Percentiles rank a stretch among this genome's conserved stretches.
phyloP scores from a whole-genome alignment of 2,888 invertebrate genomes.

The Amphipoea oculea region DNA sequence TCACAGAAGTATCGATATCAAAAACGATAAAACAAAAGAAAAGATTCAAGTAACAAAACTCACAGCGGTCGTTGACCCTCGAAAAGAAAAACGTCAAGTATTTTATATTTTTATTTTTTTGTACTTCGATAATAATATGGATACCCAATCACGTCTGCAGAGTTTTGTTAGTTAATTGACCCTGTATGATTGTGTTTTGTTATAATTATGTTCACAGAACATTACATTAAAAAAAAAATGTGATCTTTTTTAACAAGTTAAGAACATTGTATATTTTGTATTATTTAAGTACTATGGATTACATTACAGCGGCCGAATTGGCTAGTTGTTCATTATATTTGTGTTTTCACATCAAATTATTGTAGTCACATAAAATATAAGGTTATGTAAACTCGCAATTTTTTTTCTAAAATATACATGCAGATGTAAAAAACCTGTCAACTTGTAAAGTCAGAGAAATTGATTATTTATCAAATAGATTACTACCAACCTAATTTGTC shows the following conservation, averaged over 20 bases:
- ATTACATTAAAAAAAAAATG: no score
- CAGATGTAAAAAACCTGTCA: not conserved
- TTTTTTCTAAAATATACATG: not conserved
- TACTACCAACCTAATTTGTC: not conserved
- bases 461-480: not conserved
- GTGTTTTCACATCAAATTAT: slow-evolving; percentile 49
- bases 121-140: no score
- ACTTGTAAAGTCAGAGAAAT: not conserved
- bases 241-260: not conserved
- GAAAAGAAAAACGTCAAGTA: not conserved
- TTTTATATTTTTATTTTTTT: not conserved
- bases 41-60: not conserved
- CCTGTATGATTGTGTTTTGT: not conserved
- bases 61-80: not conserved
- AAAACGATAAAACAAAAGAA: not conserved
- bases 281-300: slow-evolving; percentile 7
- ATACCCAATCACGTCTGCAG: not conserved
- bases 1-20: not conserved
- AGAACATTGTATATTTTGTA: slow-evolving; percentile 14
- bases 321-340: not conserved
- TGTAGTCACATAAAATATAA: slow-evolving; percentile 31
- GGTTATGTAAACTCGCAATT: slow-evolving; percentile 29
- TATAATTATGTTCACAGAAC: not conserved
- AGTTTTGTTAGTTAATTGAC: not conserved
- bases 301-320: slow-evolving; percentile 4